These are phyloP conservation scores for Caenorhabditis sp. DNA, from an alignment of 2,888 invertebrate species.

Conservation along the genomic window DNA sequence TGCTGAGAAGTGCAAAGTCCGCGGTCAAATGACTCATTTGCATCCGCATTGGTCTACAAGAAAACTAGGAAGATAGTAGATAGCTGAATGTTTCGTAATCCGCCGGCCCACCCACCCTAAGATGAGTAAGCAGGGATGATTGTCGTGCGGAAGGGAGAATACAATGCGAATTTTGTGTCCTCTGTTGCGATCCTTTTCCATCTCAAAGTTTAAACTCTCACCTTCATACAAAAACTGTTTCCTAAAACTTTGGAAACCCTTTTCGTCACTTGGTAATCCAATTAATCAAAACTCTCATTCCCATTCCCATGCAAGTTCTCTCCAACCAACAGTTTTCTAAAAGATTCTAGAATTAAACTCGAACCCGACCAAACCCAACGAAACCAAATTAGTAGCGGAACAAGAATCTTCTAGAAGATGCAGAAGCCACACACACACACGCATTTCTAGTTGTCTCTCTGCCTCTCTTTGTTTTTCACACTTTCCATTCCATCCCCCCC, in stretches of 20 bases:
- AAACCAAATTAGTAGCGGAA: slow-evolving; percentile 12
- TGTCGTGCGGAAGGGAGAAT: background rate
- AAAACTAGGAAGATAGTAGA: slow-evolving; percentile 24
- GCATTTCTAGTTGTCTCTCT: slow-evolving; percentile 50
- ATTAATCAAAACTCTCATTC: too few species aligned
- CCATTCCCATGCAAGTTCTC: too few species aligned
- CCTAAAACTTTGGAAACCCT: too few species aligned
- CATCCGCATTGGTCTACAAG: slow-evolving; percentile 20
- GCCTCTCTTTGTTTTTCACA: slow-evolving; percentile 37
- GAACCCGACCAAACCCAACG: too few species aligned
- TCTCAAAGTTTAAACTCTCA: too few species aligned
- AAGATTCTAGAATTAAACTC: too few species aligned
- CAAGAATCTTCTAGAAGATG: slow-evolving; percentile 16
- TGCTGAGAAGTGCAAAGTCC: slow-evolving; percentile 1
- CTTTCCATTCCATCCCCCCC: background rate
- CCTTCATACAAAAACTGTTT: too few species aligned
- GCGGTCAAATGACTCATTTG: slow-evolving; percentile 44
- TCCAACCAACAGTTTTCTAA: too few species aligned
- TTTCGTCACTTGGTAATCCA: too few species aligned
- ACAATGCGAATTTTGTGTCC: too few species aligned
- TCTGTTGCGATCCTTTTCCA: too few species aligned
- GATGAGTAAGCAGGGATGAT: slow-evolving; percentile 11
- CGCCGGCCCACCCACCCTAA: slow-evolving; percentile 1
- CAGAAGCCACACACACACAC: background rate
- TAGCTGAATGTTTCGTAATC: slow-evolving; percentile 31